Percentiles rank a stretch among this genome's conserved stretches.
phyloP scores from a whole-genome alignment of 2,113 vertebrate species.

The Myrmecobius fasciatus region DNA sequence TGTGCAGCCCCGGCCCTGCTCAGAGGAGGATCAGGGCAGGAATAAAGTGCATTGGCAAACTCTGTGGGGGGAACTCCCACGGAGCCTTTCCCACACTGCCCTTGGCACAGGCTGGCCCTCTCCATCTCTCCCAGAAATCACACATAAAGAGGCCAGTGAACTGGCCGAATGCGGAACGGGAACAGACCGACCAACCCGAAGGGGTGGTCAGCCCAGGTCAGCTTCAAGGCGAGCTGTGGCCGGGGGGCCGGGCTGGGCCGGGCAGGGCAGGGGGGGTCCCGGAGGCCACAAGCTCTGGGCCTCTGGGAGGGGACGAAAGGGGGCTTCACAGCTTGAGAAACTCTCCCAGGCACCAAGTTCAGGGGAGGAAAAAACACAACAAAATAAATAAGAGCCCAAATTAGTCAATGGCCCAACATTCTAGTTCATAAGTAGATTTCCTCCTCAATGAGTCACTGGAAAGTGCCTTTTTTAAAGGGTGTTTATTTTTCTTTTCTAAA shows the following conservation, averaged over 20 bases:
- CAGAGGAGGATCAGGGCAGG: background rate
- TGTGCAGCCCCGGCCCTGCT: background rate
- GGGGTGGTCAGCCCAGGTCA: slow-evolving; percentile 32
- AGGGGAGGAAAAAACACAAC: slow-evolving; percentile 30
- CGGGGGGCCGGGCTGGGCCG: background rate
- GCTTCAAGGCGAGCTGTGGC: background rate
- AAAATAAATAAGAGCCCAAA: slow-evolving; percentile 40
- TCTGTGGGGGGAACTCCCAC: background rate
- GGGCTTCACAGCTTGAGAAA: background rate
- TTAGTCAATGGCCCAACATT: slow-evolving; percentile 46
- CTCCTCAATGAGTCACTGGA: slow-evolving; percentile 57
- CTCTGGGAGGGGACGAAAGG: background rate
- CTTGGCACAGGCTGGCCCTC: background rate
- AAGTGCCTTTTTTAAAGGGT: slow-evolving; percentile 52
- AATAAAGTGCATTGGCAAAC: background rate
- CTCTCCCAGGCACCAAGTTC: background rate
- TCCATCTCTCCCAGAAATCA: slow-evolving; percentile 58
- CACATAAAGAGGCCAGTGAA: slow-evolving; percentile 53
- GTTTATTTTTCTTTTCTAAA: slow-evolving; percentile 55
- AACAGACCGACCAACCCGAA: background rate
- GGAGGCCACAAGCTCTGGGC: background rate
- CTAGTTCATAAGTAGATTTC: slow-evolving; percentile 47
- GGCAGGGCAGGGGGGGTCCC: background rate
- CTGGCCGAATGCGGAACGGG: slow-evolving; percentile 48
- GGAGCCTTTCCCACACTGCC: background rate